Conservation (phyloP, 2,797 vertebrate species). For the Adelosebastes latens region DNA sequence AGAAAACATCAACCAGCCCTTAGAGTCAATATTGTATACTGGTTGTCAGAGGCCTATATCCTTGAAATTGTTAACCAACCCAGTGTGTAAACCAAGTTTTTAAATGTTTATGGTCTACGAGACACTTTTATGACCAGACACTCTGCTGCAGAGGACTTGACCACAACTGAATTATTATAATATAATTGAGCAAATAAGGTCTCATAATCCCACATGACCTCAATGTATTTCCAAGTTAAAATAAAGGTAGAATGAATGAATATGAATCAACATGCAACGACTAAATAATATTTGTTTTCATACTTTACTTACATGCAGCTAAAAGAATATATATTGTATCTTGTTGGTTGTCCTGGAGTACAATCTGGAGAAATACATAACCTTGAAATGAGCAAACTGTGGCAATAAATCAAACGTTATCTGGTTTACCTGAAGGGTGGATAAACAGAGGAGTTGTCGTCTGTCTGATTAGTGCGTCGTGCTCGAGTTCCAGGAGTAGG, state of each 20-base stretch:
- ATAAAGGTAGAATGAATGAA: too few species aligned
- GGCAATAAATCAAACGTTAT: neutral
- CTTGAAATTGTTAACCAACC: neutral
- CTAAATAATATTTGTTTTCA: neutral
- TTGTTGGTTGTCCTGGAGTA: neutral
- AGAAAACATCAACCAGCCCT: neutral
- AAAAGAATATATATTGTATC: neutral
- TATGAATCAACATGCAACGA: neutral
- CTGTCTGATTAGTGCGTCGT: conserved; percentile 35
- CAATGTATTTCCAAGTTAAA: too few species aligned
- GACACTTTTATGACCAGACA: neutral
- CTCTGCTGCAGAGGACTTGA: neutral
- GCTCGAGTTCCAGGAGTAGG: neutral
- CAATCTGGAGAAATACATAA: neutral
- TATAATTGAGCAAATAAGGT: too few species aligned
- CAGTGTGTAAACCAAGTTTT: neutral
- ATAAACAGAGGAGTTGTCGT: conserved; percentile 25
- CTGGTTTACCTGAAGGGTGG: conserved; percentile 62
- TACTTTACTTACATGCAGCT: neutral
- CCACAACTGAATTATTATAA: neutral
- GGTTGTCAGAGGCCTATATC: neutral
- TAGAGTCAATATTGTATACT: neutral
- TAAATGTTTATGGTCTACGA: neutral
- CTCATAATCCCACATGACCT: too few species aligned
- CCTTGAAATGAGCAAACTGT: neutral